A percentile compares a stretch with the other conserved stretches of the same genome.
phyloP scores from a whole-genome alignment of 2,888 invertebrate genomes.

The Flexamia atlantica region DNA sequence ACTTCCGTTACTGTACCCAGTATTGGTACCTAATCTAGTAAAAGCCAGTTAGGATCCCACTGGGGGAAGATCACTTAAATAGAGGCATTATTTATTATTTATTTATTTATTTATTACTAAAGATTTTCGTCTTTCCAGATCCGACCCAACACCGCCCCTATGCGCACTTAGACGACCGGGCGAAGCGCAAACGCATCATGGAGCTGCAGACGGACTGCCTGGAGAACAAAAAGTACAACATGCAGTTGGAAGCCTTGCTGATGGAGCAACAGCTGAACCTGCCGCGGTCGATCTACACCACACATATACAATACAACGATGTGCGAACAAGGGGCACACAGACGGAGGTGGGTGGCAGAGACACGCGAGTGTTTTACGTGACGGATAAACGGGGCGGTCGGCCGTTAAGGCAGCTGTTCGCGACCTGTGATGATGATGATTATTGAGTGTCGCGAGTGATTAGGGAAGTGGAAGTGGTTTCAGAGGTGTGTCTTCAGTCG shows the following conservation, averaged over 20 bases:
- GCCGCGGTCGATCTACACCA: slow-evolving; percentile 24
- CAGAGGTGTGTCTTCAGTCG: too few relatives aligned
- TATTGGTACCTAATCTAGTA: too few relatives aligned
- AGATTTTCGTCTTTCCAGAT: too few relatives aligned
- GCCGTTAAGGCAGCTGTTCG: neutral
- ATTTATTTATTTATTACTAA: too few relatives aligned
- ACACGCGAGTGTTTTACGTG: slow-evolving; percentile 35
- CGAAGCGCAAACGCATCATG: neutral
- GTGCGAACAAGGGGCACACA: slow-evolving; percentile 10
- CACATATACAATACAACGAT: neutral
- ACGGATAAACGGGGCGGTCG: neutral
- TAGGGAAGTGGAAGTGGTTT: too few relatives aligned
- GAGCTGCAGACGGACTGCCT: slow-evolving; percentile 44
- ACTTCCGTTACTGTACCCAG: too few relatives aligned
- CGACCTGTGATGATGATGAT: too few relatives aligned
- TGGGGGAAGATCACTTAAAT: too few relatives aligned
- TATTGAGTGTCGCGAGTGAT: too few relatives aligned
- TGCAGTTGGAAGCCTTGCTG: slow-evolving; percentile 33
- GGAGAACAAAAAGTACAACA: slow-evolving; percentile 50
- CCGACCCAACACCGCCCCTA: too few relatives aligned
- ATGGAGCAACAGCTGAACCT: slow-evolving; percentile 42
- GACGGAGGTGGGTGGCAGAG: slow-evolving; percentile 43
- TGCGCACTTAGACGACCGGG: neutral
- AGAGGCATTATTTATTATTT: too few relatives aligned
- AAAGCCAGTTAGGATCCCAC: too few relatives aligned